Evolutionary conservation across 1,140 invertebrate genomes (phyloP).

Genomic region (Zophobas morio): DNA sequence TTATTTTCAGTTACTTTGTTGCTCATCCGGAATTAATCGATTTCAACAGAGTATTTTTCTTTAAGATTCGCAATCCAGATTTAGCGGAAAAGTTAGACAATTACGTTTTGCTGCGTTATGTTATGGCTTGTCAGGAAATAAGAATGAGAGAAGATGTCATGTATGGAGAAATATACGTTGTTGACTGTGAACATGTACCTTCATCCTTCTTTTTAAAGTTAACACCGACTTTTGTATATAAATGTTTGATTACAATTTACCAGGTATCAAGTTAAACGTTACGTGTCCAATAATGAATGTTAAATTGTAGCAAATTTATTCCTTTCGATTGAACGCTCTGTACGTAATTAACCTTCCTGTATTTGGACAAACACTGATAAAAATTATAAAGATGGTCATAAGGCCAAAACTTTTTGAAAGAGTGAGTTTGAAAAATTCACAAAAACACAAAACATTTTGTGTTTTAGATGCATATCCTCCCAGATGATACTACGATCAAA

Average conservation of each 20-base stretch:
- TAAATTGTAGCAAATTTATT: constrained; percentile 1
- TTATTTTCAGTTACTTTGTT: neutral
- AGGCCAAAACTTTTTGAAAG: constrained; percentile 18
- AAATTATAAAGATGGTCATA: neutral
- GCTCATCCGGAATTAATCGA: neutral
- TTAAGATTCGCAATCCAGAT: neutral
- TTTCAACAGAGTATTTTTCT: neutral
- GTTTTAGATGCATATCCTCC: neutral
- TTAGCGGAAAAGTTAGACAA: neutral
- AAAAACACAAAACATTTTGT: neutral
- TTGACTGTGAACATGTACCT: constrained; percentile 9
- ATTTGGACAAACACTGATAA: constrained; percentile 6
- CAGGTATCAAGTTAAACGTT: neutral
- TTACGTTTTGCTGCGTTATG: neutral
- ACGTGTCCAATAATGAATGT: neutral
- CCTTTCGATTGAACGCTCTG: neutral
- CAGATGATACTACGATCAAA: neutral
- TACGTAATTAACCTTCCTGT: neutral
- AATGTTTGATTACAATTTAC: constrained; percentile 8
- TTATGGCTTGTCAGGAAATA: constrained; percentile 4
- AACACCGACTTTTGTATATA: constrained; percentile 14
- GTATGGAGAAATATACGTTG: neutral
- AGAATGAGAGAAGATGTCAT: constrained; percentile 14
- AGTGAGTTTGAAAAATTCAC: neutral
- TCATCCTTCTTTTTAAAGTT: neutral